phyloP scores from a whole-genome alignment of 2,113 vertebrate genomes.

The Antennarius striatus region DNA sequence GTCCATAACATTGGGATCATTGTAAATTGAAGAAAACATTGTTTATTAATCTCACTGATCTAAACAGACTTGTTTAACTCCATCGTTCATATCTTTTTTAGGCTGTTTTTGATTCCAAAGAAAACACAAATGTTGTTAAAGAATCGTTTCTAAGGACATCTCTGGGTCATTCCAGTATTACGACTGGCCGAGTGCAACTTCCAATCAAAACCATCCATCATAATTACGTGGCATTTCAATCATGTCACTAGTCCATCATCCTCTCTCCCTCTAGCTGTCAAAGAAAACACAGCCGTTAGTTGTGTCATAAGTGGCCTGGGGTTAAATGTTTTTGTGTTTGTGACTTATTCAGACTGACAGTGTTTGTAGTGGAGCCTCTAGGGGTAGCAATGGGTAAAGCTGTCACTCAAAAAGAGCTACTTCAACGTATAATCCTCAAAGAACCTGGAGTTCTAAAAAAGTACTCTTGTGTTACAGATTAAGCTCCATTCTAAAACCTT shows the following conservation, averaged over 20 bases:
- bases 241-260: neutral
- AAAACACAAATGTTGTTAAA: neutral
- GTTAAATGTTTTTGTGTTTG: neutral
- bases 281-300: neutral
- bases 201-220: neutral
- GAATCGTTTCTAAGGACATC: neutral
- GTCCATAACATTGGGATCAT: no score
- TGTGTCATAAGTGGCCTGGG: neutral
- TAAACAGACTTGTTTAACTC: no score
- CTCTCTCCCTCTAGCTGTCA: neutral
- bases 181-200: neutral
- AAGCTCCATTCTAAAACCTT: neutral
- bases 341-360: conserved; percentile 10
- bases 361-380: conserved; percentile 11
- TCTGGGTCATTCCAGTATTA: neutral
- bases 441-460: neutral
- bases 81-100: no score
- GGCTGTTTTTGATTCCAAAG: no score
- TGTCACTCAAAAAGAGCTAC: conserved; percentile 1
- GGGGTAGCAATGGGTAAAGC: conserved; percentile 11
- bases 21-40: no score
- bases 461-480: neutral
- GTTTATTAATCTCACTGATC: no score
- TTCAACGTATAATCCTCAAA: neutral
- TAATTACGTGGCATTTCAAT: conserved; percentile 1